Evolutionary conservation across 2,797 vertebrate species (phyloP).

Genomic region (Rhynchotus rufescens): DNA sequence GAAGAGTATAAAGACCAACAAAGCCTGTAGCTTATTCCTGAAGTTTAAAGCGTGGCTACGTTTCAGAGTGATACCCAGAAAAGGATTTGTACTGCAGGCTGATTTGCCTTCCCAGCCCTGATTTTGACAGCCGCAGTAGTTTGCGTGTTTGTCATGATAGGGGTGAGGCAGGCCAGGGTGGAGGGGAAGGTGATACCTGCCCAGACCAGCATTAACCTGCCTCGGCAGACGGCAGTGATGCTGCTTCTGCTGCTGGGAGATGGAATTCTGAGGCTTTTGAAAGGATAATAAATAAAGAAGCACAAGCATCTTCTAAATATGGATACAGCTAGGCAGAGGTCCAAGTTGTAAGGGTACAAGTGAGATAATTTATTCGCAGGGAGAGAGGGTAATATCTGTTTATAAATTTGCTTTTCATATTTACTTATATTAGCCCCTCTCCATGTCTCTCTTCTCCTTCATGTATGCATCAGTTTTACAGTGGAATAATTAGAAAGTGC

Average conservation of each 20-base stretch:
- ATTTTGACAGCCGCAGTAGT: not conserved
- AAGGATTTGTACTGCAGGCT: not conserved
- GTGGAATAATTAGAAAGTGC: constrained; percentile 18
- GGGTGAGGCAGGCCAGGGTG: not conserved
- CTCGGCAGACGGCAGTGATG: not conserved
- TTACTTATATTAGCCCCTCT: not conserved
- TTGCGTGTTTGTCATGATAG: rapidly evolving
- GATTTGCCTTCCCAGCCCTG: not conserved
- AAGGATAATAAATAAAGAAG: not conserved
- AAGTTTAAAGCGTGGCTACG: not conserved
- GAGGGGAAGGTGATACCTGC: not conserved
- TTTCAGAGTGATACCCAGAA: not conserved
- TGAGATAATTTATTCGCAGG: not conserved
- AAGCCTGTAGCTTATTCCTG: not conserved
- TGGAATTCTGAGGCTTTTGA: not conserved
- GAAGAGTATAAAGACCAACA: not conserved
- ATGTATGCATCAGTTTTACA: not conserved
- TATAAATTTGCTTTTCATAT: not conserved
- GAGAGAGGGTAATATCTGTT: not conserved
- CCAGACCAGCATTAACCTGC: not conserved
- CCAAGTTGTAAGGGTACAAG: not conserved
- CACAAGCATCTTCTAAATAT: not conserved
- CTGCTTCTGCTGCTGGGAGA: not conserved
- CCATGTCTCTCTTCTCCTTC: not conserved
- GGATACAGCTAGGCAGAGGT: not conserved